These are phyloP conservation scores for Apocheima hispidaria DNA, from an alignment of 2,888 invertebrate genomes.

Conservation along the genomic window DNA sequence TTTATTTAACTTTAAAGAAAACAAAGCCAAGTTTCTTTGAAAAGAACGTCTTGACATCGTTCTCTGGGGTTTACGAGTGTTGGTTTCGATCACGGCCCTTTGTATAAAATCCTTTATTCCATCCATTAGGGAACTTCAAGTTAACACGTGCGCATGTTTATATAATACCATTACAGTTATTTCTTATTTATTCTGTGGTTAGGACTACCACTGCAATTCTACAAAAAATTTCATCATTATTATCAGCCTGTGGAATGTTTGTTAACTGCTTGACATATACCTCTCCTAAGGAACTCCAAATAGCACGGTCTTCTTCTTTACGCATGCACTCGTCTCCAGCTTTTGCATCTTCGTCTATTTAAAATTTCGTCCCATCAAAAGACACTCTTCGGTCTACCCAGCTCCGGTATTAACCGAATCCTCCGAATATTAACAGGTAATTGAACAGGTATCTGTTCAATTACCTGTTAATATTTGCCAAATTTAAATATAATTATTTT, in stretches of 20 bases:
- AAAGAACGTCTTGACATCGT: conserved; percentile 7
- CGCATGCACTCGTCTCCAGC: too few relatives aligned
- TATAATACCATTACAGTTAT: conserved; percentile 18
- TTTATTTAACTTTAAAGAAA: neutral
- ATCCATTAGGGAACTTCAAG: conserved; percentile 24
- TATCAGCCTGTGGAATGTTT: neutral
- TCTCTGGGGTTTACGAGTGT: neutral
- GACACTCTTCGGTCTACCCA: too few relatives aligned
- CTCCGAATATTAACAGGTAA: too few relatives aligned
- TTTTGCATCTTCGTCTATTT: too few relatives aligned
- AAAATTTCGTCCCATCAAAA: too few relatives aligned
- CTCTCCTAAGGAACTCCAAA: too few relatives aligned
- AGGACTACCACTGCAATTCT: conserved; percentile 3
- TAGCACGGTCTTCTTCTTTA: too few relatives aligned
- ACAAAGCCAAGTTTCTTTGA: neutral
- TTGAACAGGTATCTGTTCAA: too few relatives aligned
- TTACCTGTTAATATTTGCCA: too few relatives aligned
- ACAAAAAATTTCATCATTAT: neutral
- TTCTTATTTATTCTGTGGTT: conserved; percentile 9
- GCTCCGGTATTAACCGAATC: too few relatives aligned
- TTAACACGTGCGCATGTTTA: conserved; percentile 33
- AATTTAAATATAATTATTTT: too few relatives aligned
- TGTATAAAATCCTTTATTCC: conserved; percentile 28
- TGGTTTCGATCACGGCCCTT: conserved; percentile 13
- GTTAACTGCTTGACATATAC: neutral